Base-by-base conservation (phyloP, 2,797 vertebrate species). In the Denticeps clupeoides region DNA sequence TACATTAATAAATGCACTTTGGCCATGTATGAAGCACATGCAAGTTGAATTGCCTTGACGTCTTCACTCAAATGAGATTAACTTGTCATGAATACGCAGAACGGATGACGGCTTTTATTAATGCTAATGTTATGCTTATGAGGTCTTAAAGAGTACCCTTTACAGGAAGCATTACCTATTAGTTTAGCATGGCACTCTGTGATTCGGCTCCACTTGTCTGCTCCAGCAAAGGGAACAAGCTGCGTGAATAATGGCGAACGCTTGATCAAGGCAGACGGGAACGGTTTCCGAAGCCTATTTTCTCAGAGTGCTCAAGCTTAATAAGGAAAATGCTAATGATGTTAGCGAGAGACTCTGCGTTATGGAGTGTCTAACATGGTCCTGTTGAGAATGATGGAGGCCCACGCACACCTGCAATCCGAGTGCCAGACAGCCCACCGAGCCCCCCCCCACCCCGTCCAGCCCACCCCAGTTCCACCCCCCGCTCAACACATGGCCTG, bases 301-400 rank as follows among this genome's bases (percentile, higher is more conserved):
- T 68, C 59, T 71, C 55, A 58, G 61, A 69, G 65, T 69, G 69
- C 60, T 69, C 73, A 54, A 74, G 70, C 67, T 62, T 69, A 69
- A 74, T 73, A 67, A 74, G 61, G 72, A 60, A 75, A 59, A 79
- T 74, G 68, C 64, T 79, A 75, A 81, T 75, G 64, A 76, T 67
- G 67, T 77, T 67, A 70, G 65, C 55, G 60, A 68, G 32, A 35
- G 33, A 21, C 10, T 16, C 18, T 10, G 33, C 19, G 63, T 60
- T 42, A 64, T 65, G 64, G 61, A 32, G 48, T 62, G 59, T 51
- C 51, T 68, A 65, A 55, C 46, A 13, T 64, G 69, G 61, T 73
- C 63, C 67, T 58, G 61, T 52, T 28, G 43, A 56, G 59, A 65
- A 62, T 54, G 46, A 47, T 18, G 42, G 28, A 47, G 64, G 74